Percentiles rank a stretch among this genome's conserved stretches.
phyloP scores from a whole-genome alignment of 2,888 invertebrate species.

The Coecobrya sp. region DNA sequence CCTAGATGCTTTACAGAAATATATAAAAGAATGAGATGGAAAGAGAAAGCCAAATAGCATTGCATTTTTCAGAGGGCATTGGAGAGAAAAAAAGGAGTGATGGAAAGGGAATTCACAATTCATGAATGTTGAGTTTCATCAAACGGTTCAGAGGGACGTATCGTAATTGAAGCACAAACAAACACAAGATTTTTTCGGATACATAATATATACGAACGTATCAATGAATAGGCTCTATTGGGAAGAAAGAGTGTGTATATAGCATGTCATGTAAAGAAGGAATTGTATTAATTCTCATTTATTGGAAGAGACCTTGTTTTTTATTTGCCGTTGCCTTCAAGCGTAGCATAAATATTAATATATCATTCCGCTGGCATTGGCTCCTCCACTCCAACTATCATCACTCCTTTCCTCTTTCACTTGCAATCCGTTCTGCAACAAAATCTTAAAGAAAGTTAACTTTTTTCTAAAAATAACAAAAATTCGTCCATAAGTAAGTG shows the following conservation, averaged over 20 bases:
- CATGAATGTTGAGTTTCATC: constrained; percentile 57
- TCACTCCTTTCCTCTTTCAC: neutral
- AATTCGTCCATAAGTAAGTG: neutral
- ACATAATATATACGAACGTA: neutral
- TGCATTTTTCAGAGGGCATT: constrained; percentile 19
- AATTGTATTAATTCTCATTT: constrained; percentile 52
- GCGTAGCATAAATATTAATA: constrained; percentile 30
- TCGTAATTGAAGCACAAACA: constrained; percentile 57
- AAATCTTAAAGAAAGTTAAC: neutral
- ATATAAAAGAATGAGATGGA: neutral
- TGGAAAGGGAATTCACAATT: constrained; percentile 40
- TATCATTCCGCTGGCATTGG: neutral
- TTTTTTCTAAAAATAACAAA: neutral
- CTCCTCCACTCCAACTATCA: constrained; percentile 2
- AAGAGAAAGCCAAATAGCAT: neutral
- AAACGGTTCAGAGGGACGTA: constrained; percentile 29
- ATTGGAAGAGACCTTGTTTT: constrained; percentile 35
- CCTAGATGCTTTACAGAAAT: neutral
- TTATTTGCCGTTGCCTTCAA: constrained; percentile 17
- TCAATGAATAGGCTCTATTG: neutral
- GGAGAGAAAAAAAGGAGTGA: neutral
- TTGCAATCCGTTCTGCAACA: neutral
- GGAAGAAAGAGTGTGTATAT: neutral
- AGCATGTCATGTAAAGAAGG: constrained; percentile 26
- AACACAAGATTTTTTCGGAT: neutral